Conservation (phyloP, 2,113 vertebrate genomes). For the Scolopax mira region DNA sequence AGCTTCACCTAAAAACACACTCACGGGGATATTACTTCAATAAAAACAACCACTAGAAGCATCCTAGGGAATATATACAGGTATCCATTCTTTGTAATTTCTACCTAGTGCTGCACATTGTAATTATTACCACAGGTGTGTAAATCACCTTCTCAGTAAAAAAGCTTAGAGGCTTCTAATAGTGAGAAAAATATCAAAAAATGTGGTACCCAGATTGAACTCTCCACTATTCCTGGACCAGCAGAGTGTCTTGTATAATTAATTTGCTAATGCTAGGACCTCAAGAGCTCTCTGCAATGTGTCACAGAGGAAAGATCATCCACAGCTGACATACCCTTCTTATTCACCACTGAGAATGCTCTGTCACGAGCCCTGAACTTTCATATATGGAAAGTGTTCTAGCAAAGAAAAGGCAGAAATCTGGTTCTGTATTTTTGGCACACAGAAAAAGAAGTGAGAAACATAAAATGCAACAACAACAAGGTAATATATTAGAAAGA, state of each 20-base stretch:
- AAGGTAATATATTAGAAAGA: background rate
- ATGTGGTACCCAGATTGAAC: background rate
- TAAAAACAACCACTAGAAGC: background rate
- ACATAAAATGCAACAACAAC: background rate
- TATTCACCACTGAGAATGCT: background rate
- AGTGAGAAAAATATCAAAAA: background rate
- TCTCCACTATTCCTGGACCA: background rate
- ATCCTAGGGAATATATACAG: background rate
- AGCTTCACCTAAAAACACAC: background rate
- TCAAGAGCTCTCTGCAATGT: background rate
- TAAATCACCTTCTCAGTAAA: background rate
- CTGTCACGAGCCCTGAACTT: rapidly evolving
- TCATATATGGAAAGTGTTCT: background rate
- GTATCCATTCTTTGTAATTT: background rate
- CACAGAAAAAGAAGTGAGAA: background rate
- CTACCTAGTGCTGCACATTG: background rate
- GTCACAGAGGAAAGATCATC: background rate
- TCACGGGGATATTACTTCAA: background rate
- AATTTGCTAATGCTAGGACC: background rate
- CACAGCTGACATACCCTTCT: background rate
- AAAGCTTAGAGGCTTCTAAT: background rate
- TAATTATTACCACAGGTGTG: background rate
- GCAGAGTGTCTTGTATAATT: background rate
- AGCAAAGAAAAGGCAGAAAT: background rate
- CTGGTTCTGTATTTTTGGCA: background rate